Conservation (phyloP, 2,113 vertebrate species). For the Anoplopoma fimbria region DNA sequence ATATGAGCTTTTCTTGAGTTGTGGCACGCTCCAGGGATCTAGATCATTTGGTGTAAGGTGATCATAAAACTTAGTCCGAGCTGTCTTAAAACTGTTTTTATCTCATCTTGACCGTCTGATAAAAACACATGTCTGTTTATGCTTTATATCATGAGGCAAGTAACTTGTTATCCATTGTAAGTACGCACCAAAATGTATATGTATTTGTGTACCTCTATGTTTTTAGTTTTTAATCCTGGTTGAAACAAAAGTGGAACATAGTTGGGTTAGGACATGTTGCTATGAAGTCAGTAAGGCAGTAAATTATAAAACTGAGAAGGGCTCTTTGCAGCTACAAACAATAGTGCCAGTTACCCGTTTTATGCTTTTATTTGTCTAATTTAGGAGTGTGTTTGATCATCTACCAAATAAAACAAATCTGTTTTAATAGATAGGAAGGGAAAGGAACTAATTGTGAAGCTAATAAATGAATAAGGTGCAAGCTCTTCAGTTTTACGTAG, state of each 20-base stretch:
- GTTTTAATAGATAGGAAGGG: neutral
- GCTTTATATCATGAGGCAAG: conserved; percentile 10
- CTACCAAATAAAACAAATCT: conserved; percentile 9
- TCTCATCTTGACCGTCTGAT: too few relatives aligned
- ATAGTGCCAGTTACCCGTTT: neutral
- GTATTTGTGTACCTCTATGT: neutral
- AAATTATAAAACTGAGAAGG: neutral
- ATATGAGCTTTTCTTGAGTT: neutral
- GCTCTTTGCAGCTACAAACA: conserved; percentile 15
- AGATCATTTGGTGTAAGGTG: neutral
- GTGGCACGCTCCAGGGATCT: neutral
- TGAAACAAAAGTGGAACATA: neutral
- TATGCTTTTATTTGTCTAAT: conserved; percentile 13
- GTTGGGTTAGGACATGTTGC: too few relatives aligned
- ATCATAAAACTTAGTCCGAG: neutral
- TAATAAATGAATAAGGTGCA: conserved; percentile 21
- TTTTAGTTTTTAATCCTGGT: neutral
- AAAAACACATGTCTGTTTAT: neutral
- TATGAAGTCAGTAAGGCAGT: neutral
- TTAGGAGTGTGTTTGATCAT: conserved; percentile 11
- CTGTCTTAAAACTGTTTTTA: too few relatives aligned
- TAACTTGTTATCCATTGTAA: neutral
- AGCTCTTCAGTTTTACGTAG: neutral
- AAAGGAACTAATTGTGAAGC: neutral
- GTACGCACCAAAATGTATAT: neutral